phyloP scores from a whole-genome alignment of 2,888 invertebrate genomes.

The Lingula anatina region DNA sequence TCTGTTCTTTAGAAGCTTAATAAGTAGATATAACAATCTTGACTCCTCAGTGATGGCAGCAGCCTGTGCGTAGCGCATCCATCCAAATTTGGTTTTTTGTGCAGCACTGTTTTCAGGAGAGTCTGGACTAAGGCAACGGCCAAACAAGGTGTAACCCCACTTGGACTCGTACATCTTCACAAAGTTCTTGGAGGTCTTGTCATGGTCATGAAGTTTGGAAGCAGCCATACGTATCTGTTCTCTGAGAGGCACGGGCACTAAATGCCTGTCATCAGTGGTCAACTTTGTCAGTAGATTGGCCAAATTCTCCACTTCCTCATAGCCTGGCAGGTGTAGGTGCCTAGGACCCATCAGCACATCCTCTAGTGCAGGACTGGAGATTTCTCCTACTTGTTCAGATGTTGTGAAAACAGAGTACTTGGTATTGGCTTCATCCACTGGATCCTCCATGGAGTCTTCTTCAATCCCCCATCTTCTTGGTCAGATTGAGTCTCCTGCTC shows the following conservation, averaged over 20 bases:
- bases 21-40: not conserved
- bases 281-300: not conserved
- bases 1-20: not conserved
- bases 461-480: not conserved
- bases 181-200: not conserved
- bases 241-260: not conserved
- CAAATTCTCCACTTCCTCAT: not conserved
- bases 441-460: not conserved
- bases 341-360: not conserved
- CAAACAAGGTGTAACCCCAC: not conserved
- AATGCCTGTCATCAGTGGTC: not conserved
- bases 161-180: not conserved
- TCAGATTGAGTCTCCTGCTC: not conserved
- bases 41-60: not conserved
- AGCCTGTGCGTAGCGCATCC: not conserved
- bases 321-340: not conserved
- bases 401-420: not conserved
- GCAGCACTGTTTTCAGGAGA: not conserved
- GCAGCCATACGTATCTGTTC: not conserved
- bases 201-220: not conserved
- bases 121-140: not conserved
- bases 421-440: not conserved
- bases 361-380: not conserved
- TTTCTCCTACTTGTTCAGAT: not conserved
- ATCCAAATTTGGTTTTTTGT: not conserved